A percentile compares a stretch with the other conserved stretches of the same genome.
These are phyloP conservation scores for Dendrophyllia cribrosa DNA, from an alignment of 64 coral and sea anemone species.

Conservation along the genomic window DNA sequence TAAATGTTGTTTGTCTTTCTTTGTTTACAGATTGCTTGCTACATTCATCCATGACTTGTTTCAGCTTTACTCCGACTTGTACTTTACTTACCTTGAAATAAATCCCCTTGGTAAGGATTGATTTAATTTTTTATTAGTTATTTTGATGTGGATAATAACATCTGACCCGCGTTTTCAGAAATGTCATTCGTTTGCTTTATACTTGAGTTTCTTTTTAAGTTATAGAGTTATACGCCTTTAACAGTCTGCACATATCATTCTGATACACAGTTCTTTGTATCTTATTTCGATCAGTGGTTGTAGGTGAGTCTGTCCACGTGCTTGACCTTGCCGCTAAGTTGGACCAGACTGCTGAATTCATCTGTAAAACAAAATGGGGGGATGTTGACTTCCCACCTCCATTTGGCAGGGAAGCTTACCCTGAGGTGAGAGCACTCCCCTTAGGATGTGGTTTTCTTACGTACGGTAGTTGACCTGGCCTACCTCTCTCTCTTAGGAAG, in stretches of 20 bases:
- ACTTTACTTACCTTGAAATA: conserved; percentile 97
- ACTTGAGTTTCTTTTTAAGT: too few species aligned
- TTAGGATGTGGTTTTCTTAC: too few species aligned
- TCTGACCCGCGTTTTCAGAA: too few species aligned
- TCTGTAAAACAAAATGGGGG: conserved; percentile 95
- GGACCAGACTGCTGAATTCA: conserved; percentile 97
- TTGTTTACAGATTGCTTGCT: conserved; percentile 67
- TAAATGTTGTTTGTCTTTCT: not conserved
- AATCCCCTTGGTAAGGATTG: conserved; percentile 90
- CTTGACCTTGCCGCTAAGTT: conserved; percentile 96
- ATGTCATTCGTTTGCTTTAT: too few species aligned
- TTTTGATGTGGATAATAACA: too few species aligned
- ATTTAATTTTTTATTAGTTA: not conserved
- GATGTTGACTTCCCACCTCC: conserved; percentile 96
- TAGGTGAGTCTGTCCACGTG: conserved; percentile 75
- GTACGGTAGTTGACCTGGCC: too few species aligned
- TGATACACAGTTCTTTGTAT: not conserved
- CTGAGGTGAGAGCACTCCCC: conserved; percentile 67
- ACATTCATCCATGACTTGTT: conserved; percentile 90
- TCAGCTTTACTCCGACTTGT: conserved; percentile 82
- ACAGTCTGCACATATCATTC: not conserved
- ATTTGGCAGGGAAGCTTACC: conserved; percentile 97
- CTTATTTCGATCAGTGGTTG: conserved; percentile 74
- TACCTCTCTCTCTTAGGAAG: too few species aligned
- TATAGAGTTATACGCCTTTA: too few species aligned